Evolutionary conservation across 2,888 invertebrate genomes (phyloP), one percentile per base, ranked within the genome.

Genomic region (Apantesis nais): DNA sequence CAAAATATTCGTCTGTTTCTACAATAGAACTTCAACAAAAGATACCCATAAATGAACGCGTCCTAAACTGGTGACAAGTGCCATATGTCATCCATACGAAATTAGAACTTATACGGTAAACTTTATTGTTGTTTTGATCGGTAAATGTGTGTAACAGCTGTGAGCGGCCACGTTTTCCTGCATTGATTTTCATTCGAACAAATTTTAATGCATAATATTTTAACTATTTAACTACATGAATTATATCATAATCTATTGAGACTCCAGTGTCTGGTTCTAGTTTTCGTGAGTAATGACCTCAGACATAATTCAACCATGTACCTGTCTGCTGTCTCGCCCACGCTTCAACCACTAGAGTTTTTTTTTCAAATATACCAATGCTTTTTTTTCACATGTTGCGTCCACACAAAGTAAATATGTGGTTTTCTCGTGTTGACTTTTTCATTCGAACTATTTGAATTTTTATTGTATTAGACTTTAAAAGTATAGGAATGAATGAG

Each of bases 241-340:
- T 88, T 86, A 88, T 88, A 89, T 88, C 77, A 76, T 82, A 80
- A 86, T 52, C 48, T 48, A n/a, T n/a, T n/a, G n/a, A n/a, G n/a
- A n/a, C n/a, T n/a, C n/a, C n/a, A n/a, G n/a, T n/a, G 34, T 34
- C 34, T 76, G 78, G 78, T 52, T 80, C 72, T 84, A 78, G 85
- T 88, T 86, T 86, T 86, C 86, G 89, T 90, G 91, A 92, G 92
- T 93, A 91, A 90, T 93, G 93, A 93, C 93, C 92, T 91, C 92
- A 87, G 88, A 86, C 85, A 87, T 91, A 89, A 90, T 90, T 90
- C 88, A 89, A 90, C 87, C 86, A 87, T 85, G 87, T 86, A 86
- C 87, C 91, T 90, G 87, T n/a, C n/a, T n/a, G n/a, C n/a, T 90
- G 85, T 89, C 86, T 85, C 92, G 91, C 93, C 93, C 90, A 92